phyloP scores from a whole-genome alignment of 1,140 invertebrate genomes.

The Lucilia sericata region DNA sequence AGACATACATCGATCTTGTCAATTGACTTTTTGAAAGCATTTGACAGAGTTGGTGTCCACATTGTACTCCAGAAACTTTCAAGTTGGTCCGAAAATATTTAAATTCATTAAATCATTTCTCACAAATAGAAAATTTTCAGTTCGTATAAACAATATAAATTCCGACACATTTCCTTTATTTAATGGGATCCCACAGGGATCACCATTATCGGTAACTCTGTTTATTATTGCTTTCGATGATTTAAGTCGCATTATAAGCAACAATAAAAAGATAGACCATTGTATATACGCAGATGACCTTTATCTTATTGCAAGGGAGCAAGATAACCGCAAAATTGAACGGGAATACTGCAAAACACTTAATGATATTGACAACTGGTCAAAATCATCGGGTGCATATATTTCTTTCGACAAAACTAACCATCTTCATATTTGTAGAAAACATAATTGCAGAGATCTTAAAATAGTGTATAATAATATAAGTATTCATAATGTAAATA shows the following conservation, averaged over 20 bases:
- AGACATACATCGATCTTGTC: not conserved
- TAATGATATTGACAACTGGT: not conserved
- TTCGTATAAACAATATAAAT: not conserved
- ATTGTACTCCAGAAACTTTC: not conserved
- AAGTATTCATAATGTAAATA: not conserved
- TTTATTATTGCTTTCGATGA: not conserved
- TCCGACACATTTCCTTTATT: not conserved
- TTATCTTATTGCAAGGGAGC: not conserved
- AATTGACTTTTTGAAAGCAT: not conserved
- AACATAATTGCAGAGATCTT: not conserved
- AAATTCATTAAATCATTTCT: too few species aligned
- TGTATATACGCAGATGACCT: slow-evolving; percentile 2
- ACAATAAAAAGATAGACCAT: not conserved
- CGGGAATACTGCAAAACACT: not conserved
- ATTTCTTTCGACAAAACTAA: not conserved
- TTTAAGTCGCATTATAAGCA: not conserved
- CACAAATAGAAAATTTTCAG: not conserved
- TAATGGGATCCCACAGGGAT: not conserved
- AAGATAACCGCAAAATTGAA: not conserved
- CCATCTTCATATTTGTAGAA: not conserved
- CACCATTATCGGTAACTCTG: not conserved
- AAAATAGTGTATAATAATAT: not conserved
- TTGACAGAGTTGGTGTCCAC: not conserved
- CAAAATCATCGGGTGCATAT: not conserved
- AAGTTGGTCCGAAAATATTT: too few species aligned